Base-by-base conservation (phyloP, 2,888 invertebrate species). In the Cantharis flavilabris region DNA sequence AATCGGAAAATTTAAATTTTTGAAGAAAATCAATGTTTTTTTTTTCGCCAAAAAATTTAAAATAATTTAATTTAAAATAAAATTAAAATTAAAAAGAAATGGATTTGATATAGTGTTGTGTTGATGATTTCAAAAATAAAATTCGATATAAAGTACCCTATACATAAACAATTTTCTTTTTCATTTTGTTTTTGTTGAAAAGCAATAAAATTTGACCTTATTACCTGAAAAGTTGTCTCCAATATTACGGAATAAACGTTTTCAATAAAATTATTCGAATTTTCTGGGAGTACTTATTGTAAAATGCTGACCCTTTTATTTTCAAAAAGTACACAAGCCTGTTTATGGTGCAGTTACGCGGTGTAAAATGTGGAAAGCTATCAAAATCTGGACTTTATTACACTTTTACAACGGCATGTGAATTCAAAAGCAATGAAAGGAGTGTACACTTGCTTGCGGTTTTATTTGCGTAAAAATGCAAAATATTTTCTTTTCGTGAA, bases 361-460 rank as follows among this genome's bases (percentile, higher is more conserved):
- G 75, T 70, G 75, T 76, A 78, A 49, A 78, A 78, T 78, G 71
- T 73, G 62, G 69, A 20, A 49, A 70, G 78, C 73, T 65, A 78
- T 78, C 78, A 78, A 78, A 78, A 78, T 76, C 76, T 73, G 65
- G 69, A 71, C 63, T 78, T 78, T 78, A 78, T 69, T 78, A 71
- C 75, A 18, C 71, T 78, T 78, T 78, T 78, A 78, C 72, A 75
- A 65, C 77, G 70, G 62, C 74, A 72, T 75, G 70, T 72, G 75
- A 78, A 78, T 75, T 75, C 70, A 62, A 72, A 77, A 78, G 26
- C 72, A 23, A 72, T 71, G 71, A 71, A 74, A 69, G 67, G 64
- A 72, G 71, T 62, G 33, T 62, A 28, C 14, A 70, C 33, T 30
- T 13, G 62, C 63, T 49, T 14, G 33, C 18, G 18, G 16, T 30